Conservation (phyloP, 2,888 invertebrate genomes). For the Caenorhabditis becei region DNA sequence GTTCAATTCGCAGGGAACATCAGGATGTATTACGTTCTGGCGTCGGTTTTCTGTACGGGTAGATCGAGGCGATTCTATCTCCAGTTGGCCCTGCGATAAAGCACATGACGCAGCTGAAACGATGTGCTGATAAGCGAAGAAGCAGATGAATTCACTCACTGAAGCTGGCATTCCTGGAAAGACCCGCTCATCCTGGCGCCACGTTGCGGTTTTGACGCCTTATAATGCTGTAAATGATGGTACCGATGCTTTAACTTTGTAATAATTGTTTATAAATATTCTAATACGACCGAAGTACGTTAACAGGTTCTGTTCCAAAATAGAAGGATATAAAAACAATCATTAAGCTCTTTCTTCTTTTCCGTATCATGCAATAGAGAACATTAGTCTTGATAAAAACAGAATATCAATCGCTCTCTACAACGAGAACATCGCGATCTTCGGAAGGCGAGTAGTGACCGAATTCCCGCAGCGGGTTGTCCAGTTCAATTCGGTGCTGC, state of each 20-base stretch:
- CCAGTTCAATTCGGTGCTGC: conserved; percentile 63
- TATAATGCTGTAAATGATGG: no score
- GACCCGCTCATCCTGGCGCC: neutral
- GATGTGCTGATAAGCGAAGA: neutral
- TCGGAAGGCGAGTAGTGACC: conserved; percentile 68
- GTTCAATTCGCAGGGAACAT: neutral
- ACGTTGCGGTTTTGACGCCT: neutral
- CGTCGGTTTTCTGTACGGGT: conserved; percentile 38
- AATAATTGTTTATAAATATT: no score
- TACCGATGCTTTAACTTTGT: neutral
- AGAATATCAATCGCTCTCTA: conserved; percentile 54
- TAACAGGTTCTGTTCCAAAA: no score
- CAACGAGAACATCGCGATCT: conserved; percentile 60
- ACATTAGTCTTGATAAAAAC: conserved; percentile 6
- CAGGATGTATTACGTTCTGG: conserved; percentile 8
- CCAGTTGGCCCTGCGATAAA: conserved; percentile 30
- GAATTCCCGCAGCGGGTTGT: conserved; percentile 65
- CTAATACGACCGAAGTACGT: neutral
- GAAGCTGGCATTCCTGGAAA: conserved; percentile 28
- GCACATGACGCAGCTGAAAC: conserved; percentile 39
- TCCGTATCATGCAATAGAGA: neutral
- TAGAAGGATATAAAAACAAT: no score
- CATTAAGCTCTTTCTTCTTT: no score
- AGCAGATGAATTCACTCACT: conserved; percentile 19
- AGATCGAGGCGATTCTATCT: conserved; percentile 33